Conservation (phyloP, 2,113 vertebrate genomes). For the Hippoglossus stenolepis region DNA sequence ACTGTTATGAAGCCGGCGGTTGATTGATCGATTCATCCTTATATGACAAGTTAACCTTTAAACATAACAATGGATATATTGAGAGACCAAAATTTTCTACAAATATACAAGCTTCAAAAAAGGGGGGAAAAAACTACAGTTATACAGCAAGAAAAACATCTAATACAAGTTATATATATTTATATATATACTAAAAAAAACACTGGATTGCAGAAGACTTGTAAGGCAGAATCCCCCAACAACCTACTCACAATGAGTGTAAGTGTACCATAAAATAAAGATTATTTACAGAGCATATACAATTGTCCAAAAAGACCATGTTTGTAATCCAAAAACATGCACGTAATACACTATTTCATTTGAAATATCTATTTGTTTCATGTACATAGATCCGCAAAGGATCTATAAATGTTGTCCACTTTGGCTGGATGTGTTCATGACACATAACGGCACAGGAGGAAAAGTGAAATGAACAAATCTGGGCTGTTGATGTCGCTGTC, state of each 20-base stretch:
- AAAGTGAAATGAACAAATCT: constrained; percentile 7
- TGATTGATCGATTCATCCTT: constrained; percentile 25
- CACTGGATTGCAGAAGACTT: constrained; percentile 59
- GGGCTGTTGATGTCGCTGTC: constrained; percentile 5
- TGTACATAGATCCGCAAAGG: constrained; percentile 77
- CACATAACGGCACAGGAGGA: constrained; percentile 21
- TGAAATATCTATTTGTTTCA: constrained; percentile 81
- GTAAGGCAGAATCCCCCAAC: constrained; percentile 57
- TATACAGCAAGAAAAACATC: constrained; percentile 64
- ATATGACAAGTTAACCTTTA: constrained; percentile 22
- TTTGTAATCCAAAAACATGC: constrained; percentile 80
- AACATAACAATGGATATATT: constrained; percentile 50
- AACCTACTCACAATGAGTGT: constrained; percentile 56
- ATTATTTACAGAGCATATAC: constrained; percentile 88
- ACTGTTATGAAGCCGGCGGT: constrained; percentile 16
- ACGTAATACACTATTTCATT: constrained; percentile 83
- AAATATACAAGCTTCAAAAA: constrained; percentile 78
- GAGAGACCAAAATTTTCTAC: constrained; percentile 64
- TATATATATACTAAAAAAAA: constrained; percentile 69
- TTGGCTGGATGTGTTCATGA: constrained; percentile 73
- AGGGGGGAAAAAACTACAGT: constrained; percentile 51
- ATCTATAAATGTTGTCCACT: constrained; percentile 82
- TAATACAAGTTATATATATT: constrained; percentile 62
- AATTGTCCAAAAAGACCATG: constrained; percentile 82
- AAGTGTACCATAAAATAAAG: constrained; percentile 76